Evolutionary conservation across 1,140 invertebrate species (phyloP), one percentile per base, ranked within the genome.

Genomic region (Belonocnema kinseyi): DNA sequence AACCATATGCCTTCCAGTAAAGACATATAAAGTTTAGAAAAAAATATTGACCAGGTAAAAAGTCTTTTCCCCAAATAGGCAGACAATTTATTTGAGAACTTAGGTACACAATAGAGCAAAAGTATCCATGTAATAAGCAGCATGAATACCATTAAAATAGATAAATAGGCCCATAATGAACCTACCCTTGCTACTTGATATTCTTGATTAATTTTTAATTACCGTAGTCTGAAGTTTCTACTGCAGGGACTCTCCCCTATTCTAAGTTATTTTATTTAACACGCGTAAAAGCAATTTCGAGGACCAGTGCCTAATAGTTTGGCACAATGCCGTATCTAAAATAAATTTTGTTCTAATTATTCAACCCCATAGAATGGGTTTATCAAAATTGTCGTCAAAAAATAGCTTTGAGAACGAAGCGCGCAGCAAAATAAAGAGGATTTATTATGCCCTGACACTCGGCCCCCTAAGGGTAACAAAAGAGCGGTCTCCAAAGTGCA

Each of bases 391-490:
- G 79, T 66, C 70, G 52, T 58, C 50, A 81, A 79, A 79, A 72
- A 83, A 81, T 54, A 76, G 77, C 79, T 83, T 79, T 66, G 66
- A 53, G 73, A 77, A 54, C 72, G 52, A 76, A 77, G 71, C 50
- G 56, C 21, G 72, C 66, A 72, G 73, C 79, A 81, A 81, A 79
- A 70, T 72, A 51, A 17, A 51, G 75, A 73, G 76, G 73, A 80
- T 83, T 78, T 76, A 79, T 83, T 80, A 80, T 83, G 75, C 79
- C 80, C 79, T 83, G 81, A 83, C 74, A 76, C 81, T 80, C 77
- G 51, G 50, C 73, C 70, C 81, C 79, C 81, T 58, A 72, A 77
- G 79, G 79, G 77, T 70, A 76, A 17, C 46, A 72, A 83, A 79
- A 66, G 61, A 66, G 26, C 40, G 61, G 61, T 66, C 61, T 66